Conservation (phyloP, 2,888 invertebrate genomes). For the Drosophila conformis region DNA sequence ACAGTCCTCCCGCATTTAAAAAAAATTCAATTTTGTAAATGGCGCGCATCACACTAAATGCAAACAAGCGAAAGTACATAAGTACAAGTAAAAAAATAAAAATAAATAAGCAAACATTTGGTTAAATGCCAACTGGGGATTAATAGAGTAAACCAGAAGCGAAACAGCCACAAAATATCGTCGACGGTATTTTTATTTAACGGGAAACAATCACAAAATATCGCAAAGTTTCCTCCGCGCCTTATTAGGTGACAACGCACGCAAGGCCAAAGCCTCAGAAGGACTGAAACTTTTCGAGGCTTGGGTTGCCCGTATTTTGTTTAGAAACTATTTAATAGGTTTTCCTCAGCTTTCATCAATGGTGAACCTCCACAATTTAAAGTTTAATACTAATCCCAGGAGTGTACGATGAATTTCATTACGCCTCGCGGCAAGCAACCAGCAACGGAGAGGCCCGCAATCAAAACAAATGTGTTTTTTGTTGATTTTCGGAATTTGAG, state of each 20-base stretch:
- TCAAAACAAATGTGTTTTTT: constrained; percentile 34
- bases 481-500: constrained; percentile 14
- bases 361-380: constrained; percentile 38
- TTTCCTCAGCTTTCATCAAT: constrained; percentile 46
- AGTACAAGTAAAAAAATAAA: constrained; percentile 1
- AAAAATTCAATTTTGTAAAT: constrained; percentile 69
- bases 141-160: constrained; percentile 57
- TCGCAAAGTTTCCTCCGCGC: constrained; percentile 48
- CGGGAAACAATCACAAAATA: constrained; percentile 70
- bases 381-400: constrained; percentile 54
- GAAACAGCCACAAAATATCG: constrained; percentile 47
- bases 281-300: constrained; percentile 27
- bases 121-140: constrained; percentile 66
- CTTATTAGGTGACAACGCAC: constrained; percentile 59
- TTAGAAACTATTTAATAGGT: constrained; percentile 63
- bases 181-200: constrained; percentile 61
- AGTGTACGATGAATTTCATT: constrained; percentile 62
- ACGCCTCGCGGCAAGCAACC: constrained; percentile 34
- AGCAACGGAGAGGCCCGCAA: constrained; percentile 38
- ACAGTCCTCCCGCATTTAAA: constrained; percentile 13
- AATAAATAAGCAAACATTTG: constrained; percentile 49
- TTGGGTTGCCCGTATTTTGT: constrained; percentile 48
- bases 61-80: constrained; percentile 36
- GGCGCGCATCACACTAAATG: constrained; percentile 53
- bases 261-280: constrained; percentile 12